These are phyloP conservation scores for Hyperoplus lanceolatus DNA, from an alignment of 2,797 vertebrate genomes.

Conservation along the genomic window DNA sequence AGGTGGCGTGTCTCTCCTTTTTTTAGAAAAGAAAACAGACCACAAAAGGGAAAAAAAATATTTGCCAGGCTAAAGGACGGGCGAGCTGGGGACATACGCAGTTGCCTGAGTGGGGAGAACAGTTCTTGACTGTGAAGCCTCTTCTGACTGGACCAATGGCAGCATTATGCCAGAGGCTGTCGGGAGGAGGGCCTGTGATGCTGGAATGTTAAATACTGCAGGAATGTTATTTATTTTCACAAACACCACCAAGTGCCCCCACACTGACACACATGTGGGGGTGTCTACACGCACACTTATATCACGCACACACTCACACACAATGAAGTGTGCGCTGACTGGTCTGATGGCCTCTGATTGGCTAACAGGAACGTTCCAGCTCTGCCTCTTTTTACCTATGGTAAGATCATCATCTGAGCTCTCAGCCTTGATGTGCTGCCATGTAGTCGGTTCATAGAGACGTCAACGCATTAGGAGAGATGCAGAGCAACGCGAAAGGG, in stretches of 20 bases:
- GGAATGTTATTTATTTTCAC: conserved; percentile 82
- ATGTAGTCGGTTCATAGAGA: conserved; percentile 50
- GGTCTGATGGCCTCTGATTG: conserved; percentile 45
- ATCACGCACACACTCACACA: conserved; percentile 28
- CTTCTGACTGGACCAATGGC: conserved; percentile 69
- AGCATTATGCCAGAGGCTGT: conserved; percentile 66
- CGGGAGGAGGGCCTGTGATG: conserved; percentile 64
- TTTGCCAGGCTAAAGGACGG: conserved; percentile 79
- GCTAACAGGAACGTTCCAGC: conserved; percentile 52
- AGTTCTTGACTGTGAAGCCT: conserved; percentile 74
- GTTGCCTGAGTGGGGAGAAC: conserved; percentile 65
- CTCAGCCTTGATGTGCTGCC: conserved; percentile 45
- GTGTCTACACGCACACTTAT: conserved; percentile 14
- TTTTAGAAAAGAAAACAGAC: conserved; percentile 82
- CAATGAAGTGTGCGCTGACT: neutral
- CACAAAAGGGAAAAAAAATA: conserved; percentile 86
- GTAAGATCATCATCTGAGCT: conserved; percentile 32
- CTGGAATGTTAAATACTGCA: conserved; percentile 76
- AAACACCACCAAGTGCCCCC: conserved; percentile 66
- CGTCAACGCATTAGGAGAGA: conserved; percentile 21
- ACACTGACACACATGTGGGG: conserved; percentile 44
- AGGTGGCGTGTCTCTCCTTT: conserved; percentile 67
- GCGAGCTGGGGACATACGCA: conserved; percentile 61
- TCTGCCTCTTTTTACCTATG: conserved; percentile 41
- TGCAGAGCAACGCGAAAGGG: neutral